Evolutionary conservation across 2,113 vertebrate genomes (phyloP), one percentile per base, ranked within the genome.

Genomic region (Oncorhynchus tshawytscha): DNA sequence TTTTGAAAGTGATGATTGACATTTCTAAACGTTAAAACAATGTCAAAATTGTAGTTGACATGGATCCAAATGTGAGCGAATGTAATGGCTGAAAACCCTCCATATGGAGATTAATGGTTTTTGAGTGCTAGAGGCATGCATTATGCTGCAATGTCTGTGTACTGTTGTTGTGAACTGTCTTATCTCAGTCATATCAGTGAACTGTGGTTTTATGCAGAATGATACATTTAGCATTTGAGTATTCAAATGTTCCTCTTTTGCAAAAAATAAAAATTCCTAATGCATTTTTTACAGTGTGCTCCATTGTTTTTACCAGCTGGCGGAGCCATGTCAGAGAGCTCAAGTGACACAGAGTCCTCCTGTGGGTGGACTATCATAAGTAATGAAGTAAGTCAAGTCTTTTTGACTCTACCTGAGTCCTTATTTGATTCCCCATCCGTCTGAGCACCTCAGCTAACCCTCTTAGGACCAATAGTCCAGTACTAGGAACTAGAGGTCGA

Each of bases 351-450:
- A 8, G 98, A 99, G 87, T 99, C 96, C 1, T 98, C 98, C 45
- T 97, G 96, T 82, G 98, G 96, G 72, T 99, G 98, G 98, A 99
- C 96, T 49, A 96, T 99, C 82, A 95, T 99, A 84, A 96, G 93
- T 82, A 95, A 97, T 85, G 97, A 99, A 96, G 98, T 98, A 93
- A 77, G 71, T 70, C 12, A 15, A 34, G 27, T 68, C 62, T n/a
- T 18, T 11, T 27, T 0, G 11, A 60, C 51, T 1, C 18, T 34
- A 20, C 6, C 18, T 9, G 29, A 1, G 59, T 65, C 8, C 9
- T 49, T 22, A 22, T 24, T 70, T 70, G 8, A 48, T 45, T 70
- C 39, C 18, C 12, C n/a, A 22, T 49, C 34, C 25, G 20, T n/a
- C 68, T 15, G 12, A 24, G 7, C 20, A 20, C 59, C n/a, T 24